Evolutionary conservation across 2,113 vertebrate genomes (phyloP).

Genomic region (Copsychus sechellarum): DNA sequence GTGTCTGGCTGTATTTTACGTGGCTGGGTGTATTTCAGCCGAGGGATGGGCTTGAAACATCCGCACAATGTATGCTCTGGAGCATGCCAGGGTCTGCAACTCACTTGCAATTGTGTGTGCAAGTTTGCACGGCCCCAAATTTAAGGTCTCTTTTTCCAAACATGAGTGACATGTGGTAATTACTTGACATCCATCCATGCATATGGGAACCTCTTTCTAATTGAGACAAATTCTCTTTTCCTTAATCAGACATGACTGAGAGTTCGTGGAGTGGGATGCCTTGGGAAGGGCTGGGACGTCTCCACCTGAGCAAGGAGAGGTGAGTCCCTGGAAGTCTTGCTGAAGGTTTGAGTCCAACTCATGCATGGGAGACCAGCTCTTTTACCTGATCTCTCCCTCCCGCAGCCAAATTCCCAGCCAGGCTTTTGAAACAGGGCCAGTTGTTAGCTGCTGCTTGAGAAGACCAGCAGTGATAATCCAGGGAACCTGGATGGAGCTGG

Average conservation of each 20-base stretch:
- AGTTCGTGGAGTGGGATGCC: conserved; percentile 35
- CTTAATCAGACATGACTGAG: conserved; percentile 60
- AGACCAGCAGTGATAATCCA: neutral
- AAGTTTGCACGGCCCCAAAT: neutral
- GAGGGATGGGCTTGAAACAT: neutral
- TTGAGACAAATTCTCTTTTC: conserved; percentile 68
- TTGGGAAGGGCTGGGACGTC: conserved; percentile 50
- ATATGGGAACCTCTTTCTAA: conserved; percentile 47
- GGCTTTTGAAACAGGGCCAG: neutral
- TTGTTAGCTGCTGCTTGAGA: conserved; percentile 11
- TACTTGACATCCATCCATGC: neutral
- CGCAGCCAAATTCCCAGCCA: neutral
- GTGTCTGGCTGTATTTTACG: conserved; percentile 34
- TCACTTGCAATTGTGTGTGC: neutral
- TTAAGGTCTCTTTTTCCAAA: conserved; percentile 41
- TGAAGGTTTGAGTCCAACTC: neutral
- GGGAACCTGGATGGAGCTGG: neutral
- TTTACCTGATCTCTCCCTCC: neutral
- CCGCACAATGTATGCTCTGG: conserved; percentile 18
- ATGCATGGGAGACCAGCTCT: neutral
- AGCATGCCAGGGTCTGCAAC: conserved; percentile 31
- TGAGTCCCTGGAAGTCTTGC: conserved; percentile 53
- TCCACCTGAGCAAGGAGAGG: conserved; percentile 52
- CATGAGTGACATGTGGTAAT: neutral
- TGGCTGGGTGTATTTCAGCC: conserved; percentile 16